These are phyloP conservation scores for Gobiocypris rarus DNA, from an alignment of 2,113 vertebrate genomes.

Conservation along the genomic window DNA sequence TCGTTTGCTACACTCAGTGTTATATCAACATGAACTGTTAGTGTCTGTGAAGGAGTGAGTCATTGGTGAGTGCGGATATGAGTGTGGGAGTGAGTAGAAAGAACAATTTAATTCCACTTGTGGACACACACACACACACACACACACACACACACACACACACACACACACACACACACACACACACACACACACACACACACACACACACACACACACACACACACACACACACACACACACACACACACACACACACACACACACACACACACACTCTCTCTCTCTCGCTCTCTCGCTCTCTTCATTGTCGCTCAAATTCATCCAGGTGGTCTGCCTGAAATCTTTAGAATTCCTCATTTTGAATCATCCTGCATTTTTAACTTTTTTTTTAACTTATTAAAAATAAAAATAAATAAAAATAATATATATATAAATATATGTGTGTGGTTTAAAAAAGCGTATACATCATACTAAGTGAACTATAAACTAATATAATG, in stretches of 20 bases:
- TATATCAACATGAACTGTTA: constrained; percentile 17
- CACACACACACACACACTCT: too few species aligned
- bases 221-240: not conserved
- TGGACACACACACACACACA: constrained; percentile 6
- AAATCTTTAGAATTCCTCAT: too few species aligned
- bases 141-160: not conserved
- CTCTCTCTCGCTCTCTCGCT: too few species aligned
- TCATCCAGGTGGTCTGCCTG: too few species aligned
- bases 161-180: not conserved
- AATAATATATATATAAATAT: too few species aligned
- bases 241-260: not conserved
- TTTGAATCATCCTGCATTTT: too few species aligned
- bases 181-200: not conserved
- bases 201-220: constrained; percentile 15
- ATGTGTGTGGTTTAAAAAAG: too few species aligned
- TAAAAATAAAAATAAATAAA: too few species aligned
- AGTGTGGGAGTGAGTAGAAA: constrained; percentile 46
- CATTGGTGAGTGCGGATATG: constrained; percentile 44
- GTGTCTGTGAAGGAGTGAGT: constrained; percentile 47
- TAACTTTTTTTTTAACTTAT: too few species aligned
- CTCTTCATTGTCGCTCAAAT: too few species aligned
- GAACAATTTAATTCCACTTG: constrained; percentile 38
- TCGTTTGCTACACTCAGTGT: constrained; percentile 23
- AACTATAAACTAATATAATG: too few species aligned
- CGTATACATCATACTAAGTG: too few species aligned